These are phyloP conservation scores for Perizoma flavofasciatum DNA, from an alignment of 2,888 invertebrate species.

Conservation along the genomic window DNA sequence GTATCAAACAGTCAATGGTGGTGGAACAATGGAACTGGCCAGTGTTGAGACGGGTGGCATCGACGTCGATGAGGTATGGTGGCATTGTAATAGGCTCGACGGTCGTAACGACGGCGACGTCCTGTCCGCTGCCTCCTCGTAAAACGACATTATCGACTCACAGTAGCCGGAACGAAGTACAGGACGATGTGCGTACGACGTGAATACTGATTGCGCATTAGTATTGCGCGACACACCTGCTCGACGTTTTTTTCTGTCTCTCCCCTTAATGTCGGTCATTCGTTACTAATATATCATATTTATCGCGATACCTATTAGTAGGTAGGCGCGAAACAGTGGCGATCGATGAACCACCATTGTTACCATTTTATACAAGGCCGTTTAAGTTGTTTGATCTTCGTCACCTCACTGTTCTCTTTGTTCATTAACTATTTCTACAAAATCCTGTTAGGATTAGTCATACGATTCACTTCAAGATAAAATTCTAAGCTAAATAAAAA, in stretches of 20 bases:
- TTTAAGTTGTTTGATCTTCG: constrained; percentile 54
- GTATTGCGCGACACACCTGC: constrained; percentile 82
- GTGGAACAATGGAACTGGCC: constrained; percentile 57
- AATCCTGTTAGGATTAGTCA: constrained; percentile 53
- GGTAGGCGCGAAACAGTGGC: constrained; percentile 63
- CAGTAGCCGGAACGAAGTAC: constrained; percentile 84
- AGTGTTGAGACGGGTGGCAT: constrained; percentile 59
- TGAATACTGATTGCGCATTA: constrained; percentile 82
- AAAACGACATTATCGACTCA: constrained; percentile 83
- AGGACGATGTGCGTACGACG: constrained; percentile 78
- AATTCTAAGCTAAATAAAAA: constrained; percentile 53
- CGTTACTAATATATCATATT: constrained; percentile 78
- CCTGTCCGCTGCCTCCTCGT: constrained; percentile 81
- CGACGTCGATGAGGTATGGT: constrained; percentile 70
- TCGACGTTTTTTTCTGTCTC: constrained; percentile 78
- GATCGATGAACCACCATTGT: constrained; percentile 69
- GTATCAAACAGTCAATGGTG: constrained; percentile 65
- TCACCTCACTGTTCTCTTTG: constrained; percentile 31
- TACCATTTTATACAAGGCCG: constrained; percentile 65
- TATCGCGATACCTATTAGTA: constrained; percentile 61
- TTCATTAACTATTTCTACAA: constrained; percentile 35
- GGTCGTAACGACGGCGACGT: constrained; percentile 82
- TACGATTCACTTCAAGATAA: constrained; percentile 46
- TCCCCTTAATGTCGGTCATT: constrained; percentile 82
- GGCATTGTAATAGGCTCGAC: constrained; percentile 80